Conservation (phyloP, 2,113 vertebrate genomes). For the Rhinopomastus cyanomelas region DNA sequence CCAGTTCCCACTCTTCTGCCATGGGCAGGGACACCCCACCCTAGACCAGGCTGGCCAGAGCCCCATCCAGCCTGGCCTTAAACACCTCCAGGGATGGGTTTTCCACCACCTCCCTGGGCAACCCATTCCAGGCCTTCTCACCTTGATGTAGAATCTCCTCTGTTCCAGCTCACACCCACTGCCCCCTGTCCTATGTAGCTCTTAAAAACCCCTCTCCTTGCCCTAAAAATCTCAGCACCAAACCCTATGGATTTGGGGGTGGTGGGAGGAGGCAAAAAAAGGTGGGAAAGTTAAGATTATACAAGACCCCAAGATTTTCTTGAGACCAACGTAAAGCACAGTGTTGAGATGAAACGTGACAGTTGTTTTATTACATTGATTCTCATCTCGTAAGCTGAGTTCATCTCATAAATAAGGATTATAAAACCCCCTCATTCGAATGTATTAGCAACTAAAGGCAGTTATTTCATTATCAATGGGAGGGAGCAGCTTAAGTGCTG, state of each 20-base stretch:
- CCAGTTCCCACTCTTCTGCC: too few species aligned
- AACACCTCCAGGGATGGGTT: too few species aligned
- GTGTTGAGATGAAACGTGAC: not conserved
- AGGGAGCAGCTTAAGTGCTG: not conserved
- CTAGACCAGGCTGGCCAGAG: too few species aligned
- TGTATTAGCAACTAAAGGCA: not conserved
- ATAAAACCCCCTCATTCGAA: not conserved
- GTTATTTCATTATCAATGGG: not conserved
- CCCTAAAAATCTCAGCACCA: not conserved
- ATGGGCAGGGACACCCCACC: too few species aligned
- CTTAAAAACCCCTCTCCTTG: not conserved
- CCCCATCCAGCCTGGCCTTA: not conserved
- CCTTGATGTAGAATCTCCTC: too few species aligned
- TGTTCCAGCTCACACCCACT: too few species aligned
- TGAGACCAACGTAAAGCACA: not conserved
- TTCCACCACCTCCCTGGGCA: too few species aligned
- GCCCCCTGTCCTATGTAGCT: not conserved
- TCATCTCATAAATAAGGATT: not conserved
- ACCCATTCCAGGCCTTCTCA: too few species aligned
- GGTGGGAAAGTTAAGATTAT: not conserved
- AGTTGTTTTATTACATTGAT: not conserved
- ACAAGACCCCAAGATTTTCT: not conserved
- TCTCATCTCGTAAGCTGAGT: not conserved
- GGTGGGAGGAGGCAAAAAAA: accelerated
- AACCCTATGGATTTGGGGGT: not conserved